A percentile compares a stretch with the other conserved stretches of the same genome.
Conservation (phyloP, 2,888 invertebrate species). For the Clivina fossor region DNA sequence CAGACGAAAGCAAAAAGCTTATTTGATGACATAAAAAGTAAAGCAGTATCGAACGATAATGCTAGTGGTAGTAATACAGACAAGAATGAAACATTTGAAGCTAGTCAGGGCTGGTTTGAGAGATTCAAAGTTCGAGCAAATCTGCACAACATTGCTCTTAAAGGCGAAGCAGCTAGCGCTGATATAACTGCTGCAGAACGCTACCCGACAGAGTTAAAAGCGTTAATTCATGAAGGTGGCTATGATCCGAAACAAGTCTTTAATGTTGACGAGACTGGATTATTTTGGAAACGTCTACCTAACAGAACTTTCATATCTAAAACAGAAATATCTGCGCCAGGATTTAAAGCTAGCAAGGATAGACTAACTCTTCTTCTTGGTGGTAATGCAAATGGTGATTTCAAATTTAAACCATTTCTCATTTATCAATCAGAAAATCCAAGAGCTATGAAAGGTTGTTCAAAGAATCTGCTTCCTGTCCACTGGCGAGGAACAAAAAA, state of each 20-base stretch:
- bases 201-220: conserved; percentile 34
- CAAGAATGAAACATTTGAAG: conserved; percentile 34
- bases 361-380: conserved; percentile 42
- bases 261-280: conserved; percentile 31
- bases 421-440: conserved; percentile 37
- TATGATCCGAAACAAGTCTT: conserved; percentile 27
- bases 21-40: conserved; percentile 39
- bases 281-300: conserved; percentile 38
- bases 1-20: conserved; percentile 40
- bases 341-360: conserved; percentile 35
- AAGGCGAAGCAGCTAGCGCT: conserved; percentile 40
- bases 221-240: background rate
- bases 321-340: conserved; percentile 33
- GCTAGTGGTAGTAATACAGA: conserved; percentile 11
- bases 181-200: conserved; percentile 38
- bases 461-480: conserved; percentile 43
- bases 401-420: conserved; percentile 43
- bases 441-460: conserved; percentile 41
- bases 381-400: conserved; percentile 42
- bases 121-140: conserved; percentile 31
- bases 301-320: conserved; percentile 30
- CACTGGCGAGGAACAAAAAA: conserved; percentile 44
- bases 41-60: conserved; percentile 20
- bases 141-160: conserved; percentile 38
- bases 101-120: conserved; percentile 40